A percentile compares a stretch with the other conserved stretches of the same genome.
Conservation (phyloP, 2,113 vertebrate genomes). For the Aptenodytes forsteri region DNA sequence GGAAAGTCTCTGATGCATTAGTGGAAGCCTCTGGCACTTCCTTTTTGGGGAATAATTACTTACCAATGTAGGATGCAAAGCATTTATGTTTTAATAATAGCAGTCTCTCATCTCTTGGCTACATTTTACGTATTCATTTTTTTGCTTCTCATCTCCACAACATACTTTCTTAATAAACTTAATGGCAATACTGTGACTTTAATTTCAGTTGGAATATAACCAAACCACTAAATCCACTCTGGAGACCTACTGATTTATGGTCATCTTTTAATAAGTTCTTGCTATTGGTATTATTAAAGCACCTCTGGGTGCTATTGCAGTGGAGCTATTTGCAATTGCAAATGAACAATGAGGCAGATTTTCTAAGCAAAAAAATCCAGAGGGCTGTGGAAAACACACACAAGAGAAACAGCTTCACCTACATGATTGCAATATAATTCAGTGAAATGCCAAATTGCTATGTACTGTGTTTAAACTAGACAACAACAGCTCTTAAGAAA, state of each 20-base stretch:
- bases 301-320: constrained; percentile 12
- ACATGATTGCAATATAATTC: not conserved
- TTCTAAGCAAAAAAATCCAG: not conserved
- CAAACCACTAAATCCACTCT: not conserved
- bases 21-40: not conserved
- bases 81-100: not conserved
- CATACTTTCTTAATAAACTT: not conserved
- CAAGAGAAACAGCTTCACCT: not conserved
- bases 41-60: not conserved
- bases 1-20: not conserved
- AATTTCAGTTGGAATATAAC: constrained; percentile 2
- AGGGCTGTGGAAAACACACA: not conserved
- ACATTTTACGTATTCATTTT: not conserved
- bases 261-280: constrained; percentile 24
- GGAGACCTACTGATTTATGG: constrained; percentile 1
- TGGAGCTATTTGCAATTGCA: not conserved
- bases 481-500: not conserved
- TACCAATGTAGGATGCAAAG: not conserved
- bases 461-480: not conserved
- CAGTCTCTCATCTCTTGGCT: not conserved
- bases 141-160: not conserved
- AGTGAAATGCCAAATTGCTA: not conserved
- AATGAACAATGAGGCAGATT: not conserved
- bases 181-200: not conserved
- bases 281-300: not conserved